Evolutionary conservation across 2,888 invertebrate genomes (phyloP).

Genomic region (Sarcophaga variegata): DNA sequence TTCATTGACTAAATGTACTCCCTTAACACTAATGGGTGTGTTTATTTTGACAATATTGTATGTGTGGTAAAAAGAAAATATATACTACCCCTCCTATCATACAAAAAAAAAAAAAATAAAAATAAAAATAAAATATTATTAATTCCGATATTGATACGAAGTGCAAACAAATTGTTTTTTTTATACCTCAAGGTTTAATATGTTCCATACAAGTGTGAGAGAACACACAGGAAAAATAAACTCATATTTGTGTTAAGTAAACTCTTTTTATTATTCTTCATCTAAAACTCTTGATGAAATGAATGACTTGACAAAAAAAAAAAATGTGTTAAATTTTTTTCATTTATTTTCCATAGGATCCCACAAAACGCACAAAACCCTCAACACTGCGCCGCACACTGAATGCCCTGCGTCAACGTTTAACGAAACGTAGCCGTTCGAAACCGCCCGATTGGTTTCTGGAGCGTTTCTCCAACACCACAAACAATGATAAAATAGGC

Average conservation of each 20-base stretch:
- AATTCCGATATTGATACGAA: slow-evolving; percentile 27
- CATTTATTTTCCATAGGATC: slow-evolving; percentile 73
- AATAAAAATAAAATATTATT: slow-evolving; percentile 43
- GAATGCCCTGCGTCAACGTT: slow-evolving; percentile 80
- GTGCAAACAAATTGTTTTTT: slow-evolving; percentile 38
- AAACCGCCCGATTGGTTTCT: slow-evolving; percentile 89
- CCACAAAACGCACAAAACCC: slow-evolving; percentile 78
- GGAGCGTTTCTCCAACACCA: slow-evolving; percentile 86
- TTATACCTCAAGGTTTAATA: slow-evolving; percentile 45
- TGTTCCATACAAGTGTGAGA: neutral
- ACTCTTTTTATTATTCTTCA: too few species aligned
- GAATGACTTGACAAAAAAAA: too few species aligned
- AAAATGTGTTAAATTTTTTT: neutral
- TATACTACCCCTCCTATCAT: too few species aligned
- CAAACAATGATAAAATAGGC: slow-evolving; percentile 82
- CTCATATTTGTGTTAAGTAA: too few species aligned
- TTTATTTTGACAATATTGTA: slow-evolving; percentile 30
- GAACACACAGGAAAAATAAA: neutral
- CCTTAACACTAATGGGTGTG: slow-evolving; percentile 41
- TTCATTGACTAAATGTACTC: slow-evolving; percentile 26
- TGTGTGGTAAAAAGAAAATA: neutral
- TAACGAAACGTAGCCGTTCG: slow-evolving; percentile 82
- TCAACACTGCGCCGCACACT: slow-evolving; percentile 80
- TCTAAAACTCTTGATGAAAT: too few species aligned
- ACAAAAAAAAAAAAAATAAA: neutral